Percentiles rank a stretch among this genome's conserved stretches.
Conservation (phyloP, 2,113 vertebrate species). For the Lepus europaeus region DNA sequence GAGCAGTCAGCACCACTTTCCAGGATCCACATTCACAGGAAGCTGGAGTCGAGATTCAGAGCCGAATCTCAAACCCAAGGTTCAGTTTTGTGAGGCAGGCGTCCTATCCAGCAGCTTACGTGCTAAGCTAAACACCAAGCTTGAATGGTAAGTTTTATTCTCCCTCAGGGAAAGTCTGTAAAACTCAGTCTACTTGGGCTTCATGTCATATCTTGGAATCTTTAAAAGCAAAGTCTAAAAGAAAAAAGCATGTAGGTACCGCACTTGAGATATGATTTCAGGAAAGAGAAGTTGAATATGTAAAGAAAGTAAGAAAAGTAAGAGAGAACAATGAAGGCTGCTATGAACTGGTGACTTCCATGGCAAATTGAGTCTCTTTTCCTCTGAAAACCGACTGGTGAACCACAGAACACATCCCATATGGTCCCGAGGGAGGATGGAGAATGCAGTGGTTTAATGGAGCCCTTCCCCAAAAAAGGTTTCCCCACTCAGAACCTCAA, state of each 20-base stretch:
- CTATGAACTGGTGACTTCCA: neutral
- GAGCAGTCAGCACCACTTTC: no score
- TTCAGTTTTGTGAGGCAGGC: no score
- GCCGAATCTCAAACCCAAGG: no score
- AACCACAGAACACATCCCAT: neutral
- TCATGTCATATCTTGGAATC: neutral
- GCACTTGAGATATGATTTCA: neutral
- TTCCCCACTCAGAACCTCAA: neutral
- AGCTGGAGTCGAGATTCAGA: no score
- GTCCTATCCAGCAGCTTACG: no score
- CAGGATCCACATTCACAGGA: no score
- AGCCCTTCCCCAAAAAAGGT: neutral
- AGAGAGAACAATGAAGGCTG: neutral
- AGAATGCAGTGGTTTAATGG: neutral
- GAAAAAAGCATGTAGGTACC: neutral
- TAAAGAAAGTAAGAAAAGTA: neutral
- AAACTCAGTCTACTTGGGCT: neutral
- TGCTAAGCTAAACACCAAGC: neutral
- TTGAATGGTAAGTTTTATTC: neutral
- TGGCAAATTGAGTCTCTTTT: neutral
- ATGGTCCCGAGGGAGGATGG: neutral
- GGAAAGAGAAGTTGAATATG: neutral
- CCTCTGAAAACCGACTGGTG: neutral
- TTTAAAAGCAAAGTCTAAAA: neutral
- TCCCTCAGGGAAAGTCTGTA: neutral